Evolutionary conservation across 2,888 invertebrate species (phyloP).

Genomic region (Drosophila affinis): DNA sequence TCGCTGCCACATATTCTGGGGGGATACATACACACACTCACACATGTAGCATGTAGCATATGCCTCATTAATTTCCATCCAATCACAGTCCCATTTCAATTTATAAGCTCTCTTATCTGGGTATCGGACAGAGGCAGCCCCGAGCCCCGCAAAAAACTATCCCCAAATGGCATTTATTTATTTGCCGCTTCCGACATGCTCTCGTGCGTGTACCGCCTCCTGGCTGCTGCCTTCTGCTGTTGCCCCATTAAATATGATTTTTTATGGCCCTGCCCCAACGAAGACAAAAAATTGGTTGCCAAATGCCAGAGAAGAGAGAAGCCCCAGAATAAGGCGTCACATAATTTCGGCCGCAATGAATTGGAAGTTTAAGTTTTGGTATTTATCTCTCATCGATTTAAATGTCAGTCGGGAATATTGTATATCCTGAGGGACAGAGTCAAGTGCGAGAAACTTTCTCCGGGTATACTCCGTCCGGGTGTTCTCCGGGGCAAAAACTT

Average conservation of each 20-base stretch:
- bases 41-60: background rate
- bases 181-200: slow-evolving; percentile 32
- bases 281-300: slow-evolving; percentile 50
- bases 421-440: slow-evolving; percentile 66
- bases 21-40: background rate
- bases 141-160: slow-evolving; percentile 18
- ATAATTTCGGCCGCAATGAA: slow-evolving; percentile 69
- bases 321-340: slow-evolving; percentile 34
- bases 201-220: slow-evolving; percentile 4
- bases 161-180: slow-evolving; percentile 43
- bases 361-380: slow-evolving; percentile 60
- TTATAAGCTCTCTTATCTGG: slow-evolving; percentile 41
- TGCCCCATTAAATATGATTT: slow-evolving; percentile 63
- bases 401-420: slow-evolving; percentile 59
- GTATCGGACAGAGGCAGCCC: background rate
- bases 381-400: slow-evolving; percentile 77
- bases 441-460: slow-evolving; percentile 73
- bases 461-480: slow-evolving; percentile 34
- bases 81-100: slow-evolving; percentile 40
- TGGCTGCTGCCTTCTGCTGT: slow-evolving; percentile 10
- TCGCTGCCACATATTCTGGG: background rate
- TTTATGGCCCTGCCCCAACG: slow-evolving; percentile 39
- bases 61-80: slow-evolving; percentile 40
- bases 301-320: background rate
- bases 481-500: slow-evolving; percentile 40